Evolutionary conservation across 2,797 vertebrate species (phyloP), one percentile per base, ranked within the genome.

Genomic region (Brotula barbata): DNA sequence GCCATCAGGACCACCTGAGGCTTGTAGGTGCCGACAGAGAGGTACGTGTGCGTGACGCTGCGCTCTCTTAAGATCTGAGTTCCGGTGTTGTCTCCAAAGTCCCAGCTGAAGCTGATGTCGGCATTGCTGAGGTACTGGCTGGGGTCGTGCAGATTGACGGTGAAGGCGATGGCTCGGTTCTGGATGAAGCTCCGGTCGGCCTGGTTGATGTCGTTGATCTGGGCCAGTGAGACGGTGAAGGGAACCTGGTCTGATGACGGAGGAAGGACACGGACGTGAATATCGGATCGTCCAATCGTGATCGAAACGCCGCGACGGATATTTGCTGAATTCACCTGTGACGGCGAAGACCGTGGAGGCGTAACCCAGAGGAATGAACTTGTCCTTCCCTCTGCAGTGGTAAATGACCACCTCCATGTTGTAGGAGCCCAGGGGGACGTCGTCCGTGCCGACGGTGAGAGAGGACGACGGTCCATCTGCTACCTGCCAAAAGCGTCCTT

Each of bases 401-500:
- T 97, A 98, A 66, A 98, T 93, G 1, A 94, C 90, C 0, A 97
- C 89, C 78, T 95, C 93, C 96, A 98, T 97, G 84, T 71, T 92
- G 80, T 97, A 93, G 71, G 96, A 93, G 70, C 96, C 96, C 57
- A 94, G 87, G 0, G 89, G 68, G 1, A 93, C 53, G 2, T 90
- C 90, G 7, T 85, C 91, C 13, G 96, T 98, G 11, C 84, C 86
- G 15, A 98, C 89, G 33, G 89, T 89, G 49, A 98, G 90, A 25
- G 70, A 88, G 9, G 95, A 97, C 1, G 89, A 84, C 0, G 95
- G 90, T 0, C 95, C 94, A 1, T 91, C 95, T 60, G 95, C 91
- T 70, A 96, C 93, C 88, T 98, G 96, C 96, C 95, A 97, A 82
- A 94, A 98, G 6, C 87, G 91, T 5, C 94, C 96, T 98, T 68